Base-by-base conservation (phyloP, 2,797 vertebrate species). In the Acanthornis magna region DNA sequence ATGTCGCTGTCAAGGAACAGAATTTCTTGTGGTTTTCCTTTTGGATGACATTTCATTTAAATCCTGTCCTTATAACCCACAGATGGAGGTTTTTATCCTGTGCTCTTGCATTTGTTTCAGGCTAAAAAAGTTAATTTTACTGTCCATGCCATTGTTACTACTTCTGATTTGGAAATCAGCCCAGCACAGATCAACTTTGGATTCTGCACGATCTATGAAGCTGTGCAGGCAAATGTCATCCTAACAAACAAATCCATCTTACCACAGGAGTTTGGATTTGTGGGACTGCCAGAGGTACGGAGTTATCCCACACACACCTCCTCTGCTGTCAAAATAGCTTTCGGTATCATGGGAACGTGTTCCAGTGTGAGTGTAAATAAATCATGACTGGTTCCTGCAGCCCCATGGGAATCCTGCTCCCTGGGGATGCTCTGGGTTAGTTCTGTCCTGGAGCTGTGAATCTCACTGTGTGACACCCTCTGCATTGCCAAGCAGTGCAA, bases 221-320 rank as follows among this genome's bases (percentile, higher is more conserved):
- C 98, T 3, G 93, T 99, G 61, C 97, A 65, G 94, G 97, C 97
- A 60, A 97, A 95, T 1, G 43, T 99, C 78, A 93, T 12, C 11
- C 96, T 99, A 14, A 98, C 91, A 61, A 99, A 99, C 97, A 97
- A 97, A 87, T 99, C 98, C 38, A 97, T 99, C 47, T 96, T 99
- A 85, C 98, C 98, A 20, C 99, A 99, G 85, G 98, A 98, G 79
- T 99, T 99, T 77, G 99, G 99, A 36, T 99, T 99, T 89, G 47
- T 99, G 76, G 94, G 93, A 5, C 92, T 99, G 78, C 99, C 99
- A 61, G 98, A 99, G 98, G 99, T 99, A 97, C 0, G 50, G 36
- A 16, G 22, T 36, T 65, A 29, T 43, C 45, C 71, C 43, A 1
- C 43, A 4, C 47, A n/a, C 78, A 27, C 27, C 60, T 36, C 66